These are phyloP conservation scores for Pelobates fuscus DNA, from an alignment of 2,113 vertebrate genomes.

Conservation along the genomic window DNA sequence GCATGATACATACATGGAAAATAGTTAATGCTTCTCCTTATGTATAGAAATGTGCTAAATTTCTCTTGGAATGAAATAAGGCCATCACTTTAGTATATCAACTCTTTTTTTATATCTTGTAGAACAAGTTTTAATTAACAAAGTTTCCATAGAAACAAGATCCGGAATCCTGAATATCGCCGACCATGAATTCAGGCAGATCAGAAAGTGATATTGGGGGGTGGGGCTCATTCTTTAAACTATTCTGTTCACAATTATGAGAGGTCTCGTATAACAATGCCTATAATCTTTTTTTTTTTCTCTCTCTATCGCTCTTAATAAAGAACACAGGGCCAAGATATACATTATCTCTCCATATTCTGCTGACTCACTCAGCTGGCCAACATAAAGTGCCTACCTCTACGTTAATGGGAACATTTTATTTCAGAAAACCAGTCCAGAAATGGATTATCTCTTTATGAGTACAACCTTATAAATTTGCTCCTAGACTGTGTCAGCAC, in stretches of 20 bases:
- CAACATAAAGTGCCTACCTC: neutral
- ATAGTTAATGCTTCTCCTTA: too few species aligned
- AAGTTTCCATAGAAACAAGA: too few species aligned
- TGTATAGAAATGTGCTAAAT: too few species aligned
- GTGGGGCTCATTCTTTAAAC: neutral
- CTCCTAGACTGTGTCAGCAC: constrained; percentile 24
- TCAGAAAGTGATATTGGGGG: neutral
- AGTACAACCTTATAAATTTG: constrained; percentile 36
- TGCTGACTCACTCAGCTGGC: constrained; percentile 23
- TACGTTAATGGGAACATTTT: constrained; percentile 27
- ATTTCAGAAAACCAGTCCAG: constrained; percentile 25
- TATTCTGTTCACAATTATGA: constrained; percentile 11
- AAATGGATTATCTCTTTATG: constrained; percentile 24
- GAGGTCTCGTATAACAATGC: neutral
- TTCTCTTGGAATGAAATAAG: too few species aligned
- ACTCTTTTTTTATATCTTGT: too few species aligned
- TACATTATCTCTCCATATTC: constrained; percentile 32
- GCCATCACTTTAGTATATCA: too few species aligned
- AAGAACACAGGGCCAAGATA: constrained; percentile 19
- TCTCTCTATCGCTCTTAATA: neutral
- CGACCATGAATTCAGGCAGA: too few species aligned
- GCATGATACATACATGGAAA: too few species aligned
- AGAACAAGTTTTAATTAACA: too few species aligned
- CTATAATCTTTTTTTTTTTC: neutral
- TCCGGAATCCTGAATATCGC: too few species aligned